These are phyloP conservation scores for Fopius arisanus DNA, from an alignment of 1,140 invertebrate genomes.

Conservation along the genomic window DNA sequence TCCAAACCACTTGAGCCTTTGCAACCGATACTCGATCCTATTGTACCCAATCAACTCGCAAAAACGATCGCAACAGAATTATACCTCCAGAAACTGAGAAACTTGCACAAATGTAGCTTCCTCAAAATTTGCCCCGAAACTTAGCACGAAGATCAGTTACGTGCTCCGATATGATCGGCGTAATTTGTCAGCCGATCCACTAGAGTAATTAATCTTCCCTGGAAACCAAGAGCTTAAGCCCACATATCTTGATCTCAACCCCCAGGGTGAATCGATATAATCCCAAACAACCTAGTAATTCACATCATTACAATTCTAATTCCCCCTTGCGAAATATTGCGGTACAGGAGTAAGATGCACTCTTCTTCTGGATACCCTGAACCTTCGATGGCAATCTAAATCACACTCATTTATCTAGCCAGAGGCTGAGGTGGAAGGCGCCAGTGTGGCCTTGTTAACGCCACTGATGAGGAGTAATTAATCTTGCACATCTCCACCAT, in stretches of 20 bases:
- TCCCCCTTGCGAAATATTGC: neutral
- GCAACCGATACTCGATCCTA: no score
- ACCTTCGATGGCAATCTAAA: slow-evolving; percentile 22
- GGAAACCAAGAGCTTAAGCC: neutral
- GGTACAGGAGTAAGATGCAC: neutral
- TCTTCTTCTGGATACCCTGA: neutral
- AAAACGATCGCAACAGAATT: no score
- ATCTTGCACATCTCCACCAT: slow-evolving; percentile 7
- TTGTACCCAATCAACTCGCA: no score
- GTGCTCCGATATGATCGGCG: neutral
- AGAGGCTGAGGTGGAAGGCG: neutral
- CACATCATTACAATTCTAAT: slow-evolving; percentile 7
- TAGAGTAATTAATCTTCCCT: neutral
- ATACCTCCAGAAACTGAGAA: no score
- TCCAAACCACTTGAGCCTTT: no score
- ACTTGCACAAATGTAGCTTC: neutral
- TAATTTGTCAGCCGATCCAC: neutral
- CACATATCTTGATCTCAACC: neutral
- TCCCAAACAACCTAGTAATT: slow-evolving; percentile 3
- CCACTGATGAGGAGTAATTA: slow-evolving; percentile 27
- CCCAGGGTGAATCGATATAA: slow-evolving; percentile 1
- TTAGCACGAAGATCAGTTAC: neutral
- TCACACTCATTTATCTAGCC: slow-evolving; percentile 22
- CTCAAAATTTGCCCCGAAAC: neutral
- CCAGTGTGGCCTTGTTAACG: slow-evolving; percentile 25